Percentiles rank a stretch among this genome's conserved stretches.
Conservation (phyloP, 2,888 invertebrate species). For the Parnassius smintheus region DNA sequence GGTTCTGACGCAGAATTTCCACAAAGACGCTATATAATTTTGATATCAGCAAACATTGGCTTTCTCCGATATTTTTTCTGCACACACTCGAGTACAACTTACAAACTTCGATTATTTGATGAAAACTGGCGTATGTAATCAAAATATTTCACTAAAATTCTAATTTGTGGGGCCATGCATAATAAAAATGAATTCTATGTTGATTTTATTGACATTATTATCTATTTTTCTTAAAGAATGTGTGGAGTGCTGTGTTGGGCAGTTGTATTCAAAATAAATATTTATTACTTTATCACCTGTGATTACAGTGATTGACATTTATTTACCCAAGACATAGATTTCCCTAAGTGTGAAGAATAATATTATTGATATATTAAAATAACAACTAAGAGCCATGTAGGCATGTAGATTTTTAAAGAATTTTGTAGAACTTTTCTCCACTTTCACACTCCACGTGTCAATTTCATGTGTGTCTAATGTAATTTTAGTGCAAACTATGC, state of each 20-base stretch:
- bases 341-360: no score
- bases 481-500: no score
- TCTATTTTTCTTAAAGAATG: slow-evolving; percentile 25
- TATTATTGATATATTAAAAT: no score
- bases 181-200: slow-evolving; percentile 19
- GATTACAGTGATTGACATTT: slow-evolving; percentile 6
- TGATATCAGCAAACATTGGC: no score
- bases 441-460: no score
- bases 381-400: no score
- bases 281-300: slow-evolving; percentile 23
- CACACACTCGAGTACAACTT: neutral
- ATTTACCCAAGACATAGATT: neutral
- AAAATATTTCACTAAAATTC: slow-evolving; percentile 4
- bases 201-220: slow-evolving; percentile 22
- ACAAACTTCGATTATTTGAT: slow-evolving; percentile 2
- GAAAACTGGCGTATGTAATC: neutral
- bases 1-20: slow-evolving; percentile 3
- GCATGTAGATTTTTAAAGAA: no score
- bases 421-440: no score
- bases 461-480: no score
- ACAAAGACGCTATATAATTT: neutral
- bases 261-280: slow-evolving; percentile 29
- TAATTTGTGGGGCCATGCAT: slow-evolving; percentile 18
- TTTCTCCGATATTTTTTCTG: no score
- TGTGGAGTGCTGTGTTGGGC: slow-evolving; percentile 29